phyloP scores from a whole-genome alignment of 2,113 vertebrate species.

The Centrocercus urophasianus region DNA sequence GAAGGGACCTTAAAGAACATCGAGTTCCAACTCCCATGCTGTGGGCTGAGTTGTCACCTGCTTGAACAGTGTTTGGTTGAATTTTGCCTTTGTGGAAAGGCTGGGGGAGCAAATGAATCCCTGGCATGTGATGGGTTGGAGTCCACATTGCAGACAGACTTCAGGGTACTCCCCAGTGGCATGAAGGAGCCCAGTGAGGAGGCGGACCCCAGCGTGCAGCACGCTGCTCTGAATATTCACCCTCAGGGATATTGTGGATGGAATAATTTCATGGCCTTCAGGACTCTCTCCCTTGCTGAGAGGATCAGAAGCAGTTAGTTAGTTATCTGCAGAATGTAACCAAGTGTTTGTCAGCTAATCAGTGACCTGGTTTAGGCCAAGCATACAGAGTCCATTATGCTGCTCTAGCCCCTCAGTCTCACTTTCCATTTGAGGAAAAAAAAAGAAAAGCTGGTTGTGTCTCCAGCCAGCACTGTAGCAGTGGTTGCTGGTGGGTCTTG shows the following conservation, averaged over 20 bases:
- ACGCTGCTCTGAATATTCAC: not conserved
- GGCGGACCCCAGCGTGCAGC: not conserved
- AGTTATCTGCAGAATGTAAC: not conserved
- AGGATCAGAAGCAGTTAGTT: not conserved
- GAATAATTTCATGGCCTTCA: not conserved
- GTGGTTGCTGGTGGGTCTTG: not conserved
- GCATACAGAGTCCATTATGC: not conserved
- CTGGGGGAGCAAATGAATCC: not conserved
- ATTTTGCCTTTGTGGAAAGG: not conserved
- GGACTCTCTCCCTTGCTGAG: not conserved
- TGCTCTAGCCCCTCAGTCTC: not conserved
- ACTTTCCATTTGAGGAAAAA: not conserved
- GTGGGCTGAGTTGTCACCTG: no score
- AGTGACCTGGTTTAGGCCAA: not conserved
- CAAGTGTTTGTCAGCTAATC: conserved; percentile 26
- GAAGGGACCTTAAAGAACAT: not conserved
- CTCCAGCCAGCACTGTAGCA: not conserved
- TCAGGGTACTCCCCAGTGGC: not conserved
- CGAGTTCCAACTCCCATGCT: not conserved
- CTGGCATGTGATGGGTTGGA: not conserved
- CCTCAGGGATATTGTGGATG: not conserved
- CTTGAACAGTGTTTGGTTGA: rapidly evolving
- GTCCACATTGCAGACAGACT: no score
- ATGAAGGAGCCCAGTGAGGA: not conserved
- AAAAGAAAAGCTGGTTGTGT: not conserved